A percentile compares a stretch with the other conserved stretches of the same genome.
Conservation (phyloP, 2,888 invertebrate genomes). For the Hydropsyche betteni region DNA sequence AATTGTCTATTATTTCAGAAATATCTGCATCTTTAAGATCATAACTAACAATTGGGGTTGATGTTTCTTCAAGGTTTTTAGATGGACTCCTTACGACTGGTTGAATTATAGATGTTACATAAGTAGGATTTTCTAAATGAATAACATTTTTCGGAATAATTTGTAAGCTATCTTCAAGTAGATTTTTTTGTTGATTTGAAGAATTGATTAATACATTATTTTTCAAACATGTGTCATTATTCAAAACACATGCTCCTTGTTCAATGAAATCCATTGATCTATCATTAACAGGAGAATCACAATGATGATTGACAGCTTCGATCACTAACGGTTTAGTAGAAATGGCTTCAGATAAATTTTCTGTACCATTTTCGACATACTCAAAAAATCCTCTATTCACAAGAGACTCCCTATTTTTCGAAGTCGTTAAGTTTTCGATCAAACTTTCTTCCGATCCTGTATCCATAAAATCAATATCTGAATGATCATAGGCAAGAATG, state of each 20-base stretch:
- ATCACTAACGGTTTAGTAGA: slow-evolving; percentile 58
- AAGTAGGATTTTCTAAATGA: neutral
- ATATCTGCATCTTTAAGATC: neutral
- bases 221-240: slow-evolving; percentile 53
- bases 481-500: slow-evolving; percentile 51
- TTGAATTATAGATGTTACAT: neutral
- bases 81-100: neutral
- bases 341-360: slow-evolving; percentile 51
- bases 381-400: slow-evolving; percentile 75
- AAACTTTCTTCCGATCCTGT: slow-evolving; percentile 84
- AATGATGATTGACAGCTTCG: slow-evolving; percentile 53
- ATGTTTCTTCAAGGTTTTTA: too few relatives aligned
- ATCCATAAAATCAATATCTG: slow-evolving; percentile 87
- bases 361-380: slow-evolving; percentile 65
- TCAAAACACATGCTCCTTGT: slow-evolving; percentile 59
- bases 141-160: neutral
- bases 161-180: neutral
- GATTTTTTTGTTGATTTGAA: slow-evolving; percentile 45
- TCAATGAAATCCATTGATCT: slow-evolving; percentile 69
- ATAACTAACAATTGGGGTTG: too few relatives aligned
- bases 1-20: neutral
- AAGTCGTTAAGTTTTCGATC: slow-evolving; percentile 68
- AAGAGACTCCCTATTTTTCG: slow-evolving; percentile 63
- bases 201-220: slow-evolving; percentile 53
- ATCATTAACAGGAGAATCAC: slow-evolving; percentile 59